Evolutionary conservation across 2,113 vertebrate genomes (phyloP).

Genomic region (Eleginops maclovinus): DNA sequence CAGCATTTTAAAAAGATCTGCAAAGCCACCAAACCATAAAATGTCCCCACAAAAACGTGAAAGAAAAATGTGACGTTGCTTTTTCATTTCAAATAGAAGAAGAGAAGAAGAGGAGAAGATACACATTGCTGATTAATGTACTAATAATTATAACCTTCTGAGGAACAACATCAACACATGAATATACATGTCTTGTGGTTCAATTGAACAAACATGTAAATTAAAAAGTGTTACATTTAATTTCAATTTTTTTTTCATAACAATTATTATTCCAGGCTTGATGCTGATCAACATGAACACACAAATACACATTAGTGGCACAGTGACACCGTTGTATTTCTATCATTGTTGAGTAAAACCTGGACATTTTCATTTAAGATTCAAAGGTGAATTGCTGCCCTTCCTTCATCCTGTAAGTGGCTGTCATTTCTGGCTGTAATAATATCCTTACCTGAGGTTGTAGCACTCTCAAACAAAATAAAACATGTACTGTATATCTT

Average conservation of each 20-base stretch:
- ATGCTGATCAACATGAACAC: slow-evolving; percentile 17
- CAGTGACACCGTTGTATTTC: slow-evolving; percentile 20
- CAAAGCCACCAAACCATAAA: slow-evolving; percentile 27
- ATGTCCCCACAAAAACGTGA: background rate
- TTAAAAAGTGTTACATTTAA: slow-evolving; percentile 3
- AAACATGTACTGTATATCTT: slow-evolving; percentile 44
- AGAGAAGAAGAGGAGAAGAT: background rate
- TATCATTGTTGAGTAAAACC: background rate
- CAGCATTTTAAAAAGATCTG: slow-evolving; percentile 51
- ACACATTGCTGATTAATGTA: background rate
- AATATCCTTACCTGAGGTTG: slow-evolving; percentile 51
- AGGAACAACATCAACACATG: background rate
- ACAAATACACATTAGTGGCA: slow-evolving; percentile 16
- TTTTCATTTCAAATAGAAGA: background rate
- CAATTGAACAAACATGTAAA: slow-evolving; percentile 20
- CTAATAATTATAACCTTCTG: background rate
- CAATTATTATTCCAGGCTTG: slow-evolving; percentile 21
- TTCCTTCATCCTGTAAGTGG: slow-evolving; percentile 15
- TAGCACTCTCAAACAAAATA: slow-evolving; percentile 55
- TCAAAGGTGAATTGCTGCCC: slow-evolving; percentile 15
- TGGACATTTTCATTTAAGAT: slow-evolving; percentile 3
- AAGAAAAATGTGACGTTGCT: background rate
- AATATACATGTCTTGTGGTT: slow-evolving; percentile 12
- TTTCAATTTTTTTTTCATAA: too few relatives aligned
- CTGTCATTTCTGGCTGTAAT: slow-evolving; percentile 36